Evolutionary conservation across 2,797 vertebrate genomes (phyloP), one percentile per base, ranked within the genome.

Genomic region (Enteromius argenteus): DNA sequence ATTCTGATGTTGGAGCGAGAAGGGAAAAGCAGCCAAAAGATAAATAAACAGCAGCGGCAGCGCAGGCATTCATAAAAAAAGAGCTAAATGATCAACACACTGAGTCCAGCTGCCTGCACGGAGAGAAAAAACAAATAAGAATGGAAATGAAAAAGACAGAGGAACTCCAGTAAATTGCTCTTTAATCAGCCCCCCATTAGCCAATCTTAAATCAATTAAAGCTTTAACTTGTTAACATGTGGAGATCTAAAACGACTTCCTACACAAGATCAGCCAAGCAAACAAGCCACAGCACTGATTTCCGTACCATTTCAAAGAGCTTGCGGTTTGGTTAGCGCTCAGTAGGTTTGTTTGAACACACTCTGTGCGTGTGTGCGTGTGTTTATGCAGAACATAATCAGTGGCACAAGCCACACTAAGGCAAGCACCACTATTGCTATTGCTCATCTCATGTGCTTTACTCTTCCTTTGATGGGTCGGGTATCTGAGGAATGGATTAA

Each of bases 81-180:
- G 90, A 87, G 90, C 88, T 78, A 84, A 91, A 89, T 77, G 87
- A 93, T 91, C 90, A 90, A 93, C 95, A 96, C 91, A 90, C 94
- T 95, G 95, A 90, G 90, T 80, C 90, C 96, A 97, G 97, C 96
- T 97, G 97, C 92, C 92, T 92, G 86, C 86, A 81, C 88, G 19
- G 76, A 86, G 90, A 92, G 90, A 90, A 91, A 91, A 93, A 95
- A 95, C 92, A 95, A 97, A 95, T 93, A 93, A 90, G 71, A 83
- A 89, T 60, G 49, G 68, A 93, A 95, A 94, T 95, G 89, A 93
- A 94, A 95, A 90, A 87, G 91, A 91, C 84, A 82, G 60, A 90
- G 87, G 87, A 92, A 62, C 6, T 81, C 64, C 88, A 88, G 79
- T 80, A 72, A 77, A 85, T 87, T n/a, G 56, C 81, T 92, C 94